Percentiles rank a stretch among this genome's conserved stretches.
These are phyloP conservation scores for Platycheirus rosarum DNA, from an alignment of 2,888 invertebrate species.

Conservation along the genomic window DNA sequence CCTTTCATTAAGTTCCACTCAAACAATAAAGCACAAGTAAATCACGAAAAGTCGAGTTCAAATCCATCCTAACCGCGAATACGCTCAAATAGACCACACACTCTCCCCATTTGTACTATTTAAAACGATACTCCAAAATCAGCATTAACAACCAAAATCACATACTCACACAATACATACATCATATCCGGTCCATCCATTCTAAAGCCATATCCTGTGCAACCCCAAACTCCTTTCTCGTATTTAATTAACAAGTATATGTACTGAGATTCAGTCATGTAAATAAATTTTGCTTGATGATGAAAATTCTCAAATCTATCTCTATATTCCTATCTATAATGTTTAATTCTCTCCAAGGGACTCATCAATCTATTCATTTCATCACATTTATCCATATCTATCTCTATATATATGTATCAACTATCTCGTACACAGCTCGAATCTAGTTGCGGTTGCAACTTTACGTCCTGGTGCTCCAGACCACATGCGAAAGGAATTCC, in stretches of 20 bases:
- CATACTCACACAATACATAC: not conserved
- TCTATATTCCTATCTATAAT: not conserved
- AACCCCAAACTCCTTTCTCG: constrained; percentile 46
- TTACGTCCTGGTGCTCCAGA: constrained; percentile 85
- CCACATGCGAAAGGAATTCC: constrained; percentile 87
- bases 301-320: constrained; percentile 64
- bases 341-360: constrained; percentile 8
- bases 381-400: constrained; percentile 20
- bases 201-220: not conserved
- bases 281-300: constrained; percentile 74
- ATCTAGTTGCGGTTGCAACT: constrained; percentile 89
- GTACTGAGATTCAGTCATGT: constrained; percentile 71
- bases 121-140: constrained; percentile 60
- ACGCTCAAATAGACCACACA: constrained; percentile 59
- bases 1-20: constrained; percentile 55
- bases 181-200: constrained; percentile 10
- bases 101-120: constrained; percentile 28
- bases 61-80: constrained; percentile 69
- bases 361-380: constrained; percentile 35
- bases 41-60: constrained; percentile 53
- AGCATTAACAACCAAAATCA: constrained; percentile 54
- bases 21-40: constrained; percentile 46
- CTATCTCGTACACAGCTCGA: constrained; percentile 77
- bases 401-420: constrained; percentile 1
- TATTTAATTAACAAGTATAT: constrained; percentile 74